These are phyloP conservation scores for Acridotheres tristis DNA, from an alignment of 2,797 vertebrate genomes.

Conservation along the genomic window DNA sequence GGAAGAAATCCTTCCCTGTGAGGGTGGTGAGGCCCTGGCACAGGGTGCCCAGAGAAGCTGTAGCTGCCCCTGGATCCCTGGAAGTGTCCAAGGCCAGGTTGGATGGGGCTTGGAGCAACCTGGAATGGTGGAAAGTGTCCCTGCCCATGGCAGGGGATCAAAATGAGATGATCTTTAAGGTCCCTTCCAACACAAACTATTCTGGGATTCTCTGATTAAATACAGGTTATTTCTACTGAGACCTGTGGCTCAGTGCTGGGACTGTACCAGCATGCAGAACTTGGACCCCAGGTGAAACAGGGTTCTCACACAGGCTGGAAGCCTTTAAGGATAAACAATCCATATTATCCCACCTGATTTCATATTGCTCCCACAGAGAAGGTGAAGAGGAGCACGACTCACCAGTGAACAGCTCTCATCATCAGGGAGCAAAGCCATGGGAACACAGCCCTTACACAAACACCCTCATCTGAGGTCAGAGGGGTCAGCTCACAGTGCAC, in stretches of 20 bases:
- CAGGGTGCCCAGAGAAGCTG: not conserved
- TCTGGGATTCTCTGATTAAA: not conserved
- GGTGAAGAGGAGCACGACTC: not conserved
- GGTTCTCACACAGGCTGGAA: not conserved
- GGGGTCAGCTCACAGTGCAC: not conserved
- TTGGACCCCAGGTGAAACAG: too few relatives aligned
- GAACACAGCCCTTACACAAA: not conserved
- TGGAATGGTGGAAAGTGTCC: fast-evolving
- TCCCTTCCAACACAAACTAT: not conserved
- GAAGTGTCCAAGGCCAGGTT: not conserved
- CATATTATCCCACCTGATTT: not conserved
- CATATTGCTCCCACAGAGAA: not conserved
- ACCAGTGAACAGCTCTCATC: not conserved
- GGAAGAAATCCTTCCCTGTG: not conserved
- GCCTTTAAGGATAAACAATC: not conserved
- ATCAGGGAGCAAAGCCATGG: not conserved
- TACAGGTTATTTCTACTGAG: not conserved
- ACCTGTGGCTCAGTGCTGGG: not conserved
- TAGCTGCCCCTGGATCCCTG: not conserved
- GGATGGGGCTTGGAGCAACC: fast-evolving
- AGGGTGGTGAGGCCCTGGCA: not conserved
- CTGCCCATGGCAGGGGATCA: not conserved
- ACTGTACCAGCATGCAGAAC: fast-evolving
- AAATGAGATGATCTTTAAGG: not conserved
- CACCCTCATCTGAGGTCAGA: not conserved